Percentiles rank a stretch among this genome's conserved stretches.
Conservation (phyloP, 2,888 invertebrate genomes). For the Cosmia pyralina region DNA sequence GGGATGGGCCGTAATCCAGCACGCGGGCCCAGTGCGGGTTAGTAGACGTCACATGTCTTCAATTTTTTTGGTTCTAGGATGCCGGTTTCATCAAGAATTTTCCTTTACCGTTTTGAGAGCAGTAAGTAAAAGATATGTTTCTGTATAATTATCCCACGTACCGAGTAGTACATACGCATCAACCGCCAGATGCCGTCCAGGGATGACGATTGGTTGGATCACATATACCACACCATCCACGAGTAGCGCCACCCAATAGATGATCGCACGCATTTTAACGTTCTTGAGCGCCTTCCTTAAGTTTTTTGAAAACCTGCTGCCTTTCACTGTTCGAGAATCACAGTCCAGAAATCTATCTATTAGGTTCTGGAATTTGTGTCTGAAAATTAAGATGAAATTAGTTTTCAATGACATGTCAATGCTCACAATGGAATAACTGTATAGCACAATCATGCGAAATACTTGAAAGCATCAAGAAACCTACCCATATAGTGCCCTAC, state of each 20-base stretch:
- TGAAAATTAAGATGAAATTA: slow-evolving; percentile 61
- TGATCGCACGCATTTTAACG: slow-evolving; percentile 73
- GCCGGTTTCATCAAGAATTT: too few species aligned
- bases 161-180: slow-evolving; percentile 71
- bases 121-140: background rate
- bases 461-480: background rate
- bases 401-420: background rate
- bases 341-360: slow-evolving; percentile 66
- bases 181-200: slow-evolving; percentile 74
- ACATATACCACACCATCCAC: slow-evolving; percentile 69
- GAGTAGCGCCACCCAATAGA: slow-evolving; percentile 72
- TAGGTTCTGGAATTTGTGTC: slow-evolving; percentile 67
- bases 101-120: too few species aligned
- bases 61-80: too few species aligned
- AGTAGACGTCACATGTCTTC: too few species aligned
- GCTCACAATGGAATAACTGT: background rate
- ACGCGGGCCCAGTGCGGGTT: too few species aligned
- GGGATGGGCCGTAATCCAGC: too few species aligned
- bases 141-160: slow-evolving; percentile 42
- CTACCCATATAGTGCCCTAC: too few species aligned
- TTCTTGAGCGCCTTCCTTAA: slow-evolving; percentile 64
- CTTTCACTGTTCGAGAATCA: slow-evolving; percentile 42
- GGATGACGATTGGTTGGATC: slow-evolving; percentile 65
- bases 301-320: slow-evolving; percentile 70
- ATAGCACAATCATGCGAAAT: background rate